Evolutionary conservation across 2,888 invertebrate species (phyloP), one percentile per base, ranked within the genome.

Genomic region (Polydrusus cervinus): DNA sequence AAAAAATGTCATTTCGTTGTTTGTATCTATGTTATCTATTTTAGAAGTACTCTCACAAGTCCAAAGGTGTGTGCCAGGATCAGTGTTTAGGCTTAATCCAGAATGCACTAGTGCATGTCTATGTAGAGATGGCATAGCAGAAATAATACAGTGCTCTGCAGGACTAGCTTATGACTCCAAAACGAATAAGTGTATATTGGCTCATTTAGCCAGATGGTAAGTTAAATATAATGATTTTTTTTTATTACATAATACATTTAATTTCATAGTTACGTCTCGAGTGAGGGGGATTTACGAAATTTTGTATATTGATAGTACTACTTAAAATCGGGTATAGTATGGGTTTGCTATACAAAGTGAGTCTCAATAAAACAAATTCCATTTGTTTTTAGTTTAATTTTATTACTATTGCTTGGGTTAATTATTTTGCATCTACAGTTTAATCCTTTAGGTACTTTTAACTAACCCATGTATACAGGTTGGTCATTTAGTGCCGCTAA

Each of bases 171-270:
- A 85, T 75, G 87, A 88, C 79, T 79, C 84, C 2, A 78, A 80
- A 20, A 79, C 81, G n/a, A 84, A 85, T 75, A 83, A 85, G 79
- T 88, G 88, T 78, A 75, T 87, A 53, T 79, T 83, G 16, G 80
- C 82, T 43, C 81, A 85, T 78, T 75, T 85, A 79, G 88, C 87
- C 38, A 83, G 82, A 79, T 88, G 88, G 86, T 88, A 83, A 83
- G 81, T 40, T 25, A 20, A 11, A 51, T 25, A 10, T 8, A 6
- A 34, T 8, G 7, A 34, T 1, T 3, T 30, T 30, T 7, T 30
- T 30, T 30, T 30, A 30, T n/a, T n/a, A n/a, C n/a, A n/a, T n/a
- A n/a, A n/a, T n/a, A n/a, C n/a, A n/a, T n/a, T n/a, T n/a, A n/a
- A 5, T 25, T 25, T 25, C 34, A 1, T 8, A 34, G 3, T 34